Base-by-base conservation (phyloP, 2,888 invertebrate species). In the Spodoptera exigua region DNA sequence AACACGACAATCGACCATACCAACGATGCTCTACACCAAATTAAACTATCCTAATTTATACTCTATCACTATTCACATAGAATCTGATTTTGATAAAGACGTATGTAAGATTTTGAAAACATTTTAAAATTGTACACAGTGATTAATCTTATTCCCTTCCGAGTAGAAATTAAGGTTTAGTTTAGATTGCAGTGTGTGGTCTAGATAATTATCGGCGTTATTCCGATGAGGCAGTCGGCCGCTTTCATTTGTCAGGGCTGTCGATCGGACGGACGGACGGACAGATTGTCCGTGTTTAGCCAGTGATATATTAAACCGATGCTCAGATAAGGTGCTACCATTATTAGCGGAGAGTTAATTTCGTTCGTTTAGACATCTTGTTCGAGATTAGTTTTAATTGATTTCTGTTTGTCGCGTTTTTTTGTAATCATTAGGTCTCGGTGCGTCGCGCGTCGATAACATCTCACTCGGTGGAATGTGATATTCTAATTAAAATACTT, bases 251-350 rank as follows among this genome's bases (percentile, higher is more conserved):
- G 85, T 86, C 85, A 86, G 70, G 71, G 47, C 69, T 69, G 69
- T 69, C 69, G 74, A 55, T 40, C 76, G 68, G 84, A 78, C 79
- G 70, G 82, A 74, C 76, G 61, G 80, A 74, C 70, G 62, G 83
- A 81, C 81, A 77, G 84, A 83, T 80, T 77, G 80, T 70, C 70
- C 79, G 75, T 85, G 84, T 85, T 81, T 76, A 81, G 76, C 75
- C 74, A 82, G 84, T 86, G 87, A 86, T 83, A 78, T 85, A 86
- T 85, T 84, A 85, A 82, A 79, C 78, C 80, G 87, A 84, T 83
- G 83, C 72, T 76, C 81, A 81, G 87, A 87, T 87, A 85, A 61
- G 76, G 63, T 66, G 61, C 66, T 70, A 78, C 79, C 54, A 78
- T 82, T 83, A 84, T 78, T 79, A 80, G 79, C 72, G 60, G 73